Evolutionary conservation across 2,113 vertebrate genomes (phyloP).

Genomic region (Pongo abelii): DNA sequence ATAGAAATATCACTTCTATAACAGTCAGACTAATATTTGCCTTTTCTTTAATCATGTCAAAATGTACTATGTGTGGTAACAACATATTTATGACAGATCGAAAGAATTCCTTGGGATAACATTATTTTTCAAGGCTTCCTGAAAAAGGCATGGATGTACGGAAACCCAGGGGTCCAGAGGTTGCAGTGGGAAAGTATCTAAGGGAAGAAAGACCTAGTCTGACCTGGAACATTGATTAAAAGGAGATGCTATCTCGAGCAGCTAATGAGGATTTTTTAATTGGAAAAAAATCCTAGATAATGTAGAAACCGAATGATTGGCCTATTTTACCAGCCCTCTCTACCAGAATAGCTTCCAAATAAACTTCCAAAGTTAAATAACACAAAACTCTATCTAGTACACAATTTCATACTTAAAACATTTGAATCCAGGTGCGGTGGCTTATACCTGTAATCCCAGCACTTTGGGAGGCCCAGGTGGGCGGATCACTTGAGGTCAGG

Average conservation of each 20-base stretch:
- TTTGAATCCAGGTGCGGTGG: neutral
- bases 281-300: neutral
- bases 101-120: neutral
- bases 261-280: neutral
- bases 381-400: neutral
- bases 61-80: neutral
- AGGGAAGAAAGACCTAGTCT: neutral
- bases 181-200: neutral
- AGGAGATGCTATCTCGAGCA: neutral
- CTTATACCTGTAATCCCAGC: too few relatives aligned
- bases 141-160: neutral
- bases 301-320: neutral
- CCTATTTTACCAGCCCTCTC: neutral
- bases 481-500: too few relatives aligned
- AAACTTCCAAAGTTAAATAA: constrained; percentile 17
- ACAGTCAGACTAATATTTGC: neutral
- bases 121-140: constrained; percentile 27
- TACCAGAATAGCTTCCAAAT: neutral
- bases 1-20: neutral
- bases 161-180: neutral
- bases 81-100: neutral
- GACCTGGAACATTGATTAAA: neutral
- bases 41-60: constrained; percentile 1
- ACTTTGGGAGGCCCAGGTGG: too few relatives aligned
- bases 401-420: neutral